These are phyloP conservation scores for Okamejei kenojei DNA, from an alignment of 2,797 vertebrate genomes.

Conservation along the genomic window DNA sequence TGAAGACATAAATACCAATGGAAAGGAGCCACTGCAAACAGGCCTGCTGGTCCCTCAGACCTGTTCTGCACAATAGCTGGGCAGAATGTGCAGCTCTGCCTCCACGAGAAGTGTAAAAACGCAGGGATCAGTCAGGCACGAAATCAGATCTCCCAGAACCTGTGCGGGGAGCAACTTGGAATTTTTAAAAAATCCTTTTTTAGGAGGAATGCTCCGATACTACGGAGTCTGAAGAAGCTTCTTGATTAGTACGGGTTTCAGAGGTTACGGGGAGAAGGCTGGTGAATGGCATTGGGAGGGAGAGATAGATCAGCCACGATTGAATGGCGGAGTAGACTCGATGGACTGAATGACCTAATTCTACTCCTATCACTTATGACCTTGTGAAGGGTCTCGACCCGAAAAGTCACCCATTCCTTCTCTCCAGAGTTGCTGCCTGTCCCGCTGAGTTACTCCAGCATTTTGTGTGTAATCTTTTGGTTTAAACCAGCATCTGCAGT, in stretches of 20 bases:
- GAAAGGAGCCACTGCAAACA: not conserved
- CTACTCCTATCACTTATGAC: too few species aligned
- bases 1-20: not conserved
- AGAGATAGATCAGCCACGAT: too few species aligned
- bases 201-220: not conserved
- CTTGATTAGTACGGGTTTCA: too few species aligned
- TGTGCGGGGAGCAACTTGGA: not conserved
- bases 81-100: not conserved
- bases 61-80: constrained; percentile 17
- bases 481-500: too few species aligned
- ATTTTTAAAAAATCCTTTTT: not conserved
- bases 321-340: too few species aligned
- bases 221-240: not conserved
- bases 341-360: not conserved
- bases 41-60: not conserved
- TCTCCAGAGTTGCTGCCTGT: too few species aligned
- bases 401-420: too few species aligned
- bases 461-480: too few species aligned
- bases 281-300: too few species aligned
- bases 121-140: not conserved
- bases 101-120: not conserved
- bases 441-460: too few species aligned
- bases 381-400: too few species aligned
- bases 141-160: not conserved
- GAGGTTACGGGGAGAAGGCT: too few species aligned